These are phyloP conservation scores for Neoitamus cyanurus DNA, from an alignment of 2,888 invertebrate species.

Conservation along the genomic window DNA sequence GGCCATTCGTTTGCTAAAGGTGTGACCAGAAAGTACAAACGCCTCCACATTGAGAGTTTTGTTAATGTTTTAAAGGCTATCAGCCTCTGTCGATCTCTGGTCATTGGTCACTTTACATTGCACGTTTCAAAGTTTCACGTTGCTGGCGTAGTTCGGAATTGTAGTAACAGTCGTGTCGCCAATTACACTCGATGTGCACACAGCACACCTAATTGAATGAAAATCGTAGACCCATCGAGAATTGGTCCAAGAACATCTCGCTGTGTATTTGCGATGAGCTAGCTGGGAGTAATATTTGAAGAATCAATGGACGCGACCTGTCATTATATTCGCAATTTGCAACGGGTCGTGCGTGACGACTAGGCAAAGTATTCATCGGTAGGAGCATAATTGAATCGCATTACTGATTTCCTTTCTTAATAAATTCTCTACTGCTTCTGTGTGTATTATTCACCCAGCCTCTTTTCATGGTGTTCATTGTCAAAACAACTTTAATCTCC, in stretches of 20 bases:
- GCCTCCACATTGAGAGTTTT: background rate
- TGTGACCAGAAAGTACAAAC: background rate
- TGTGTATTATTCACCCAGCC: too few species aligned
- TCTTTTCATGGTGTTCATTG: background rate
- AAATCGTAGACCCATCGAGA: background rate
- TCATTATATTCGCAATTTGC: slow-evolving; percentile 39
- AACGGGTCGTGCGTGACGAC: slow-evolving; percentile 20
- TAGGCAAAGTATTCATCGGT: background rate
- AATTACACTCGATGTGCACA: background rate
- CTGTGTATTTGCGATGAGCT: background rate
- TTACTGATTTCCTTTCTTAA: background rate
- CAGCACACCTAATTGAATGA: slow-evolving; percentile 10
- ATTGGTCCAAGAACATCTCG: slow-evolving; percentile 25
- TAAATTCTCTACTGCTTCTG: background rate
- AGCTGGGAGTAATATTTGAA: background rate
- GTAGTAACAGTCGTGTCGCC: background rate
- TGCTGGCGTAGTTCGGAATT: background rate
- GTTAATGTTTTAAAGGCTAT: background rate
- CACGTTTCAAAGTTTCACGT: background rate
- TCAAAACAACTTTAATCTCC: too few species aligned
- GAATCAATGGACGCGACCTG: background rate
- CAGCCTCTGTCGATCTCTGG: background rate
- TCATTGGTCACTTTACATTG: slow-evolving; percentile 20
- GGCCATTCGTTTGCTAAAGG: background rate
- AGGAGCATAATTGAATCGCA: background rate